phyloP scores from a whole-genome alignment of 1,140 invertebrate species.

The Antheraea mylitta region DNA sequence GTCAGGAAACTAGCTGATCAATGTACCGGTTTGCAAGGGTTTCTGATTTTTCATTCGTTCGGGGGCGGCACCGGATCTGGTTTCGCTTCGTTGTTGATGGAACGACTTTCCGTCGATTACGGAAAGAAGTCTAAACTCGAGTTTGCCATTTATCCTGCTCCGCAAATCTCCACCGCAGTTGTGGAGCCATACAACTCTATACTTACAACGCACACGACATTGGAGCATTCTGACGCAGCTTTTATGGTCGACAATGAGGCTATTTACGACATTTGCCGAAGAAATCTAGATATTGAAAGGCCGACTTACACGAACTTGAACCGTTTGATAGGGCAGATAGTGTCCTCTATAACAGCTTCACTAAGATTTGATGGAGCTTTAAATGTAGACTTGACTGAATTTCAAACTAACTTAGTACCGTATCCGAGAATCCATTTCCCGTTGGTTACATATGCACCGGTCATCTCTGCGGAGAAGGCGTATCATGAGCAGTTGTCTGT shows the following conservation, averaged over 20 bases:
- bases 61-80: constrained; percentile 82
- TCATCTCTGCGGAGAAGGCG: no score
- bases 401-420: constrained; percentile 92
- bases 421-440: constrained; percentile 92
- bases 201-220: constrained; percentile 60
- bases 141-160: constrained; percentile 94
- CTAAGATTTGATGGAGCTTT: constrained; percentile 83
- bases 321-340: constrained; percentile 90
- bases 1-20: constrained; percentile 91
- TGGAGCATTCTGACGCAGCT: constrained; percentile 92
- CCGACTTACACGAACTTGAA: constrained; percentile 91
- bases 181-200: constrained; percentile 74
- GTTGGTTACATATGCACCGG: constrained; percentile 89
- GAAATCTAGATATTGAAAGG: constrained; percentile 92
- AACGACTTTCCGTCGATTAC: constrained; percentile 92
- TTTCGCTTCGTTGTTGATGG: constrained; percentile 93
- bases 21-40: constrained; percentile 92
- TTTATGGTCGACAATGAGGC: constrained; percentile 84
- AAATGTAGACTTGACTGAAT: constrained; percentile 94
- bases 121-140: constrained; percentile 75
- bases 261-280: constrained; percentile 90
- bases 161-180: constrained; percentile 93
- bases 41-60: constrained; percentile 91
- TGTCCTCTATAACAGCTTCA: constrained; percentile 90
- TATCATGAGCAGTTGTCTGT: constrained; percentile 82